A percentile compares a stretch with the other conserved stretches of the same genome.
Evolutionary conservation across 2,888 invertebrate genomes (phyloP).

Genomic region (Crossocerus cetratus): DNA sequence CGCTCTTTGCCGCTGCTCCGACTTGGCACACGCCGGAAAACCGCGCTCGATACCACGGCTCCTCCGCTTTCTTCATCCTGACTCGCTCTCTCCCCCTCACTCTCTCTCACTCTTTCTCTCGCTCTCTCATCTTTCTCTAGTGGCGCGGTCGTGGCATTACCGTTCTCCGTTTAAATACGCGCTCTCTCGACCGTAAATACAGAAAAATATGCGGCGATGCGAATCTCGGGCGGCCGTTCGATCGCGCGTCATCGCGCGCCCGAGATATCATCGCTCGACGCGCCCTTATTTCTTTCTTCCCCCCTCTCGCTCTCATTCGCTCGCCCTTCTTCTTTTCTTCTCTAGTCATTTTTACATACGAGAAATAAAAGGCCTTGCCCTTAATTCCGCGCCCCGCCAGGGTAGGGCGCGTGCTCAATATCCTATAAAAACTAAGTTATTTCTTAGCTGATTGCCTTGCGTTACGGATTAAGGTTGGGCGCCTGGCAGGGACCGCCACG

Average conservation of each 20-base stretch:
- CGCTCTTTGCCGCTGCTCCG: not conserved
- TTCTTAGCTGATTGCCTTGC: slow-evolving; percentile 77
- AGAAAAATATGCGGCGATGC: slow-evolving; percentile 46
- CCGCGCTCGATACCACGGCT: not conserved
- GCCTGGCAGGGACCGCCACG: slow-evolving; percentile 54
- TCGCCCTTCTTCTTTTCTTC: too few relatives aligned
- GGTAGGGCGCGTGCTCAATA: slow-evolving; percentile 70
- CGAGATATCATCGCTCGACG: slow-evolving; percentile 21
- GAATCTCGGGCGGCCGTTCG: slow-evolving; percentile 35
- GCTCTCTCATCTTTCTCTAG: not conserved
- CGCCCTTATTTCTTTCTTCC: slow-evolving; percentile 22
- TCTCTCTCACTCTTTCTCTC: slow-evolving; percentile 3
- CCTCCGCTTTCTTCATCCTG: not conserved
- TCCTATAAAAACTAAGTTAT: slow-evolving; percentile 77
- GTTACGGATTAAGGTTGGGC: slow-evolving; percentile 72
- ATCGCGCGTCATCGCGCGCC: slow-evolving; percentile 23
- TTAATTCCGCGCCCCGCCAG: slow-evolving; percentile 45
- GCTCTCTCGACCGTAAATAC: slow-evolving; percentile 36
- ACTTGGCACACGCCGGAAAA: too few relatives aligned
- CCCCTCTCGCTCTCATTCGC: not conserved
- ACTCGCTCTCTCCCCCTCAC: not conserved
- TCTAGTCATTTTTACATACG: slow-evolving; percentile 8
- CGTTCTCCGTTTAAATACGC: slow-evolving; percentile 10
- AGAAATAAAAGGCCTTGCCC: slow-evolving; percentile 50
- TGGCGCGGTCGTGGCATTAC: slow-evolving; percentile 17